Conservation (phyloP, 2,797 vertebrate genomes). For the Tapirus indicus region DNA sequence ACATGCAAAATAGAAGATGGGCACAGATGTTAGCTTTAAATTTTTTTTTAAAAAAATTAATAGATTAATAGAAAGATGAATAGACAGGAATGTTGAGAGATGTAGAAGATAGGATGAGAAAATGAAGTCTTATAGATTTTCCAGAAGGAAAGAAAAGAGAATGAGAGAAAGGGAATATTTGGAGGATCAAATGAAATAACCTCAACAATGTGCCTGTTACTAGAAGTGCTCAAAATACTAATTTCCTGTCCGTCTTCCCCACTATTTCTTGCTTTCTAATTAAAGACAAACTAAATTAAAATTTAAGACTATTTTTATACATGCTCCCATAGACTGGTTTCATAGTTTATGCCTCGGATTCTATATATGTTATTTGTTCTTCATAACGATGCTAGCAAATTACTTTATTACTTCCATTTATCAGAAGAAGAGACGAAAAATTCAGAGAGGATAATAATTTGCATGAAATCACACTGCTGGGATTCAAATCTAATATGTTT, state of each 20-base stretch:
- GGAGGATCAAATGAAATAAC: constrained; percentile 18
- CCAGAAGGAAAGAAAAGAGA: not conserved
- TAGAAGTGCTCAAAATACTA: not conserved
- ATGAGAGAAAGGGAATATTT: not conserved
- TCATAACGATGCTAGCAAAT: not conserved
- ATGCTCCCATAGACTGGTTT: not conserved
- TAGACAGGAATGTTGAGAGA: not conserved
- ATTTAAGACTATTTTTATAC: not conserved
- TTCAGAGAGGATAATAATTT: constrained; percentile 32
- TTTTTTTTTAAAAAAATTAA: too few relatives aligned
- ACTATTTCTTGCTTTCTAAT: constrained; percentile 37
- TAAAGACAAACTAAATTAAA: constrained; percentile 22
- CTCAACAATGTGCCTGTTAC: not conserved
- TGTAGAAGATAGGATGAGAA: not conserved
- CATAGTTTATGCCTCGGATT: not conserved
- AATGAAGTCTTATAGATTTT: not conserved
- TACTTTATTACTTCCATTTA: constrained; percentile 64
- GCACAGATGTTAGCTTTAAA: too few relatives aligned
- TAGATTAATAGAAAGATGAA: not conserved
- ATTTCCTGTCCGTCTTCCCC: not conserved
- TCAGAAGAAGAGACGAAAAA: constrained; percentile 15
- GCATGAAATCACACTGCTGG: not conserved
- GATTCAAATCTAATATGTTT: constrained; percentile 9
- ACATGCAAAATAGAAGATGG: too few relatives aligned
- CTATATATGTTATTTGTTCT: not conserved